These are phyloP conservation scores for Galleria mellonella DNA, from an alignment of 1,140 invertebrate genomes.

Conservation along the genomic window DNA sequence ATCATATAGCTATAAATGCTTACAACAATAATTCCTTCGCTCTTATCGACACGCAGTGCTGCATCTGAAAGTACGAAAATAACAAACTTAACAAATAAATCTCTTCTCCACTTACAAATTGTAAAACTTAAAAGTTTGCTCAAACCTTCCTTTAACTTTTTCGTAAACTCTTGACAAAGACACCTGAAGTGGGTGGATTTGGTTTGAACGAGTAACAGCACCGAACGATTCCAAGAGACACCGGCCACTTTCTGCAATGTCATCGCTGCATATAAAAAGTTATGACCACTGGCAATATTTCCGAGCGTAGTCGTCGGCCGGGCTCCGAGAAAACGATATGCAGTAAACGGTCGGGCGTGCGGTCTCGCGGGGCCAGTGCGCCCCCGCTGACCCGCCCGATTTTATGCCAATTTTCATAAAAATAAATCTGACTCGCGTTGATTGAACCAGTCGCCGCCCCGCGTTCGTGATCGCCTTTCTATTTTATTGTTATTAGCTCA, in stretches of 20 bases:
- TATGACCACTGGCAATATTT: slow-evolving; percentile 71
- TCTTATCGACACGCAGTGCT: too few relatives aligned
- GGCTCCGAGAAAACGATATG: slow-evolving; percentile 61
- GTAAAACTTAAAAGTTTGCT: too few relatives aligned
- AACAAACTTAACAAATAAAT: too few relatives aligned
- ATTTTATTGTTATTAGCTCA: slow-evolving; percentile 72
- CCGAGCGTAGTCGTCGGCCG: slow-evolving; percentile 40
- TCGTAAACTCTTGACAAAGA: too few relatives aligned
- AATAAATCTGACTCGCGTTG: slow-evolving; percentile 69
- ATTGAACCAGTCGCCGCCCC: slow-evolving; percentile 69
- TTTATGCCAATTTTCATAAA: slow-evolving; percentile 74
- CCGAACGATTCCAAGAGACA: slow-evolving; percentile 23
- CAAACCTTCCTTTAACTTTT: too few relatives aligned
- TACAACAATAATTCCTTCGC: too few relatives aligned
- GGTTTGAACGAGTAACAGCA: slow-evolving; percentile 17
- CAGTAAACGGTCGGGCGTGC: slow-evolving; percentile 68
- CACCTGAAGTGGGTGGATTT: too few relatives aligned
- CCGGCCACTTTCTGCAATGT: slow-evolving; percentile 65
- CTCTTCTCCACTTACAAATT: too few relatives aligned
- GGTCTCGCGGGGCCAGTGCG: slow-evolving; percentile 62
- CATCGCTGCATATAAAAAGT: slow-evolving; percentile 73
- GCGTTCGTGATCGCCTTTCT: slow-evolving; percentile 57
- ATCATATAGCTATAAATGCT: too few relatives aligned
- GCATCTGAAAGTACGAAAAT: too few relatives aligned
- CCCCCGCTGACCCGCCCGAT: slow-evolving; percentile 57